Evolutionary conservation across 2,888 invertebrate genomes (phyloP).

Genomic region (Yponomeuta evonymella): DNA sequence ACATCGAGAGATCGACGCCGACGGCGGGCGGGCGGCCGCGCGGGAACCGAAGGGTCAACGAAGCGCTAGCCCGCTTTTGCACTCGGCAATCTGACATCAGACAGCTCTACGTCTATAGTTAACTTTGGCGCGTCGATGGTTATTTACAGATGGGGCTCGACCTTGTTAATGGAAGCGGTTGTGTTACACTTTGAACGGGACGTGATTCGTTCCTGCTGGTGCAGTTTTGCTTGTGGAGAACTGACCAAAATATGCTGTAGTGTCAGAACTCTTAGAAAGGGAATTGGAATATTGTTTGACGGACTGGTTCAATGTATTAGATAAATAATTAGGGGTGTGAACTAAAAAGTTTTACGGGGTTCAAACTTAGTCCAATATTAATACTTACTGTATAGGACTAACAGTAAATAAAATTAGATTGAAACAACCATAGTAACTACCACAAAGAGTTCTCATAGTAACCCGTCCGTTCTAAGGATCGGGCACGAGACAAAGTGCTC

Average conservation of each 20-base stretch:
- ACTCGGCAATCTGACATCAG: constrained; percentile 67
- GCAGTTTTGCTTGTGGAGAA: neutral
- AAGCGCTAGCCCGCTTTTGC: constrained; percentile 63
- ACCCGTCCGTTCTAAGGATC: neutral
- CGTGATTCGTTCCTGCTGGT: neutral
- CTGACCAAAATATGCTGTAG: neutral
- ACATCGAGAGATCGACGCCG: constrained; percentile 46
- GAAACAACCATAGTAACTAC: neutral
- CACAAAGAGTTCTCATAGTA: neutral
- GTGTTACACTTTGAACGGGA: neutral
- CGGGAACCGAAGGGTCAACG: constrained; percentile 60
- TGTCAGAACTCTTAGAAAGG: no score
- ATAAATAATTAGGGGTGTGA: neutral
- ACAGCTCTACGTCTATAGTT: constrained; percentile 2
- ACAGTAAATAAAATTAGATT: neutral
- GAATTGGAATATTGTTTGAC: neutral
- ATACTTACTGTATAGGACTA: neutral
- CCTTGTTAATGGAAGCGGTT: neutral
- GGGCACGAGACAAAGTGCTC: constrained; percentile 5
- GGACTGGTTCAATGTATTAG: neutral
- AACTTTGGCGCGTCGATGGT: neutral
- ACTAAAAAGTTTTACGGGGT: neutral
- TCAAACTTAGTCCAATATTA: neutral
- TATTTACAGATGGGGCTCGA: constrained; percentile 4
- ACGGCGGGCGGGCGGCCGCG: constrained; percentile 63